phyloP scores from a whole-genome alignment of 2,797 vertebrate genomes.

The Eremophila alpestris region DNA sequence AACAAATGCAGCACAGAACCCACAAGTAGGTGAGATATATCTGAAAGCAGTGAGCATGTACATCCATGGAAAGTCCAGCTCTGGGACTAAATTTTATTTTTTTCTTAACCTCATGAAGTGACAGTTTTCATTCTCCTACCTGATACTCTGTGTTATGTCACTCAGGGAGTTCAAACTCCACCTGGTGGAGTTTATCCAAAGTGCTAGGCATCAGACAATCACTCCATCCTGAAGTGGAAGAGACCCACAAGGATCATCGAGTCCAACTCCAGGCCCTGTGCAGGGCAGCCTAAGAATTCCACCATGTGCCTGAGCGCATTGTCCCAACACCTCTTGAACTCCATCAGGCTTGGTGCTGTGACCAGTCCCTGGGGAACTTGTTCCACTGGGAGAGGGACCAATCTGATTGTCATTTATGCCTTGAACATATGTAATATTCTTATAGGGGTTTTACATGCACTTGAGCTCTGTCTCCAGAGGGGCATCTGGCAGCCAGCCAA shows the following conservation, averaged over 20 bases:
- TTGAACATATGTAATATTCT: too few relatives aligned
- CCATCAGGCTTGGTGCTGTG: neutral
- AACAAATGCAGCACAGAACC: neutral
- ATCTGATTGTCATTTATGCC: too few relatives aligned
- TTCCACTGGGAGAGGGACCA: neutral
- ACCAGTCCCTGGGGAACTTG: neutral
- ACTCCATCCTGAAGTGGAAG: neutral
- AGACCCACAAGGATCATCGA: fast-evolving
- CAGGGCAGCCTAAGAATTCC: neutral
- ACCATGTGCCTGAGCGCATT: fast-evolving
- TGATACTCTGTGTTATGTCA: fast-evolving
- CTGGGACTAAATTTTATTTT: neutral
- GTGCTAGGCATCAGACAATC: too few relatives aligned
- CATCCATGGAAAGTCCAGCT: fast-evolving
- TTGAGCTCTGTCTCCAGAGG: neutral
- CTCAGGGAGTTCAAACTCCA: fast-evolving
- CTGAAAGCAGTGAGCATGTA: neutral
- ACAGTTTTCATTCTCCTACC: neutral
- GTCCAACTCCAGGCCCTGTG: neutral
- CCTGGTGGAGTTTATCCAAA: neutral
- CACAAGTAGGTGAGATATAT: fast-evolving
- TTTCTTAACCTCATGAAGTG: fast-evolving
- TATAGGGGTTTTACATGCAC: fast-evolving
- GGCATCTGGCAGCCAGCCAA: neutral
- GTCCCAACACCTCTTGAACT: neutral